Base-by-base conservation (phyloP, 2,113 vertebrate species). In the Engystomops pustulosus region DNA sequence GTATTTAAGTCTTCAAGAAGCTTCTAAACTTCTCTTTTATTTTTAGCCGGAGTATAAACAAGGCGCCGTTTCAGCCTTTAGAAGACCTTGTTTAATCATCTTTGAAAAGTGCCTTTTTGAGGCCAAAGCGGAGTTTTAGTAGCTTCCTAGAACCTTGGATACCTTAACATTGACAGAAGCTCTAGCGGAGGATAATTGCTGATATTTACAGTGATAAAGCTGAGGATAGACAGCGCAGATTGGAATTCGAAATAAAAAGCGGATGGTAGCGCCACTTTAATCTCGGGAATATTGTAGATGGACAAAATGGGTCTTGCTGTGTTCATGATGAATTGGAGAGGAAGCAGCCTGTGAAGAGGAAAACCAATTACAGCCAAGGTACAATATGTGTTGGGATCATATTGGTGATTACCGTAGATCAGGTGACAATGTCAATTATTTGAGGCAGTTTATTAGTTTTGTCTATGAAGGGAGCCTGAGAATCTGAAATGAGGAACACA, bases 291-390 rank as follows among this genome's bases (percentile, higher is more conserved):
- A 78, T 78, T 60, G 34, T 60, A 25, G 75, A 60, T 2, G 58
- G 51, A 77, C n/a, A 23, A 77, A 53, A 58, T 36, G 49, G 55
- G 34, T 41, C 51, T 7, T 15, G 18, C 30, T 77, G 51, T 38
- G 47, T 32, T n/a, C 18, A 75, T 75, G 71, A 75, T 75, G 25
- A 76, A 76, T 76, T 55, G 75, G 20, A 78, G 75, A 78, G 25
- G 75, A 38, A 41, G 32, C 53, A 8, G 20, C 53, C 51, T 25
- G 53, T 41, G 53, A 60, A 78, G 75, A 12, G 51, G 75, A 78
- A 60, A 53, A 55, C 32, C 51, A 78, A 78, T 78, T 78, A 78
- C 20, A 75, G 75, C 34, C 27, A 20, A 58, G 14, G 53, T 58
- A 41, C 32, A 60, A 41, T 78, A 23, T 77, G 49, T 60, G n/a